These are phyloP conservation scores for Epirrhoe tristata DNA, from an alignment of 2,888 invertebrate species.

Conservation along the genomic window DNA sequence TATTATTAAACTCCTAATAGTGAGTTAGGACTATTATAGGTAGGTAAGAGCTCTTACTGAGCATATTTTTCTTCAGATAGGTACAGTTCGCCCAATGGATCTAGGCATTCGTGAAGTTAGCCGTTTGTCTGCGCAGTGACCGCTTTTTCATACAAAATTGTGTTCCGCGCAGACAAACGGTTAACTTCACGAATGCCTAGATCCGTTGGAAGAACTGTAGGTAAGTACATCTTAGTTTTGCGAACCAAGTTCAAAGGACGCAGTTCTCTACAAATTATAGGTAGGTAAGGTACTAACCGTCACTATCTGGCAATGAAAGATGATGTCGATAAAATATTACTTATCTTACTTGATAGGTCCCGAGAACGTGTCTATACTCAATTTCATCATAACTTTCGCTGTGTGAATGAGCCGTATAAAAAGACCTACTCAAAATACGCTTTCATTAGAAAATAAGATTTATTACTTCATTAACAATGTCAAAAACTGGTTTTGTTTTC, in stretches of 20 bases:
- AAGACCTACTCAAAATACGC: constrained; percentile 10
- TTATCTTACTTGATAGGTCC: constrained; percentile 22
- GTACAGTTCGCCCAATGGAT: too few relatives aligned
- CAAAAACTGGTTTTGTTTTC: constrained; percentile 33
- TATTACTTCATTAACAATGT: constrained; percentile 40
- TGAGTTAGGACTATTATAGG: too few relatives aligned
- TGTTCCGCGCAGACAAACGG: too few relatives aligned
- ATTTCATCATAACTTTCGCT: constrained; percentile 26
- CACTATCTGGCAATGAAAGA: constrained; percentile 6
- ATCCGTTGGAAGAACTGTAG: too few relatives aligned
- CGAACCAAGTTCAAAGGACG: not conserved
- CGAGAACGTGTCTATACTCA: constrained; percentile 38
- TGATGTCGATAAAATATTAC: constrained; percentile 19
- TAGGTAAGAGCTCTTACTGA: too few relatives aligned
- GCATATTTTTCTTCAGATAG: too few relatives aligned
- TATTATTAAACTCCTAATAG: too few relatives aligned
- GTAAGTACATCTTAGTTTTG: too few relatives aligned
- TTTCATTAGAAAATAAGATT: constrained; percentile 38
- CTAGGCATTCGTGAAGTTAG: too few relatives aligned
- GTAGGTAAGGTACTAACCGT: not conserved
- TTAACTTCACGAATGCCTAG: too few relatives aligned
- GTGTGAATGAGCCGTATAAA: constrained; percentile 46
- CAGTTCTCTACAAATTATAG: not conserved
- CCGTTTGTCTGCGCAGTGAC: too few relatives aligned
- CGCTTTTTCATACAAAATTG: too few relatives aligned